phyloP scores from a whole-genome alignment of 2,888 invertebrate genomes.

The Hypercompe scribonia region DNA sequence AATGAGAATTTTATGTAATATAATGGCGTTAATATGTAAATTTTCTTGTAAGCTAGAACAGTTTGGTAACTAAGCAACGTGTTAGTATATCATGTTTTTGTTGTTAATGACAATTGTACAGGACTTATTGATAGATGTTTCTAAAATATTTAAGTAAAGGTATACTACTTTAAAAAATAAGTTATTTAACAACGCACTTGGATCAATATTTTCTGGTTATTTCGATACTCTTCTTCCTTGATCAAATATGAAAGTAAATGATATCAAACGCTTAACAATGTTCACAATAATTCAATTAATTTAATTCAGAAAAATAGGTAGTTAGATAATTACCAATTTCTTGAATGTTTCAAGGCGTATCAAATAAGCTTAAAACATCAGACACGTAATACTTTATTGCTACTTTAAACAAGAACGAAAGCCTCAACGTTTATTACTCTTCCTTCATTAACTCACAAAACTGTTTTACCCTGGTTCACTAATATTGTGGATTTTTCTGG shows the following conservation, averaged over 20 bases:
- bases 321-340: neutral
- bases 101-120: neutral
- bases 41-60: neutral
- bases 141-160: too few relatives aligned
- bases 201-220: too few relatives aligned
- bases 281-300: too few relatives aligned
- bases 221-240: too few relatives aligned
- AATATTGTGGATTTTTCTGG: constrained; percentile 4
- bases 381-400: neutral
- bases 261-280: too few relatives aligned
- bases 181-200: too few relatives aligned
- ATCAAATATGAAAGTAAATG: too few relatives aligned
- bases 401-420: neutral
- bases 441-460: neutral
- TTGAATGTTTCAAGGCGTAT: neutral
- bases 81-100: neutral
- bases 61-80: neutral
- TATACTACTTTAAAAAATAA: too few relatives aligned
- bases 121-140: neutral
- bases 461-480: constrained; percentile 4
- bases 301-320: too few relatives aligned
- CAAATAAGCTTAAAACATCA: neutral
- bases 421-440: neutral
- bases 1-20: neutral
- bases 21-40: neutral